These are phyloP conservation scores for Proterorhinus semilunaris DNA, from an alignment of 2,113 vertebrate genomes.

Conservation along the genomic window DNA sequence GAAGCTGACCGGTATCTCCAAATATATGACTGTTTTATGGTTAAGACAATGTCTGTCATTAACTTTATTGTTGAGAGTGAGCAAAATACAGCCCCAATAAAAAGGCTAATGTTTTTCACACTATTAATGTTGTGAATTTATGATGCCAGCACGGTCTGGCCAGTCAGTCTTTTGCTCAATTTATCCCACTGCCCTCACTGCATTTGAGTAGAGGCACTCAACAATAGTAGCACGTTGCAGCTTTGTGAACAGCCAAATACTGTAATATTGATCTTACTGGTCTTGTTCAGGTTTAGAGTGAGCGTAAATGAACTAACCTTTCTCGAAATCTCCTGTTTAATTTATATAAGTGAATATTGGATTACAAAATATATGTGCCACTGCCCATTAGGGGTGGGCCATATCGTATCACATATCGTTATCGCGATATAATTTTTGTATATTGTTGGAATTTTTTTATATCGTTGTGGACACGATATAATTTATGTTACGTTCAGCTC, in stretches of 20 bases:
- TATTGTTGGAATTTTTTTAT: too few species aligned
- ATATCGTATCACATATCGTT: too few species aligned
- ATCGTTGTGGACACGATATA: too few species aligned
- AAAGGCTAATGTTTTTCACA: constrained; percentile 75
- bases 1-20: constrained; percentile 64
- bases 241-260: background rate
- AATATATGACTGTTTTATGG: constrained; percentile 77
- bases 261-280: background rate
- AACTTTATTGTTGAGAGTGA: constrained; percentile 72
- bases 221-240: background rate
- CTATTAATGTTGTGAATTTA: constrained; percentile 74
- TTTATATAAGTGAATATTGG: too few species aligned
- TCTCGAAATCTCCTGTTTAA: background rate
- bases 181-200: constrained; percentile 33
- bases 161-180: constrained; percentile 30
- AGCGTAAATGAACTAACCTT: background rate
- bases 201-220: constrained; percentile 15
- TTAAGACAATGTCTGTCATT: constrained; percentile 76
- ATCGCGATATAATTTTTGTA: too few species aligned
- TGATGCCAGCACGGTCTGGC: constrained; percentile 61
- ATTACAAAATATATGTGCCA: too few species aligned
- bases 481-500: too few species aligned
- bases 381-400: too few species aligned
- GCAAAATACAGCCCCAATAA: constrained; percentile 76
- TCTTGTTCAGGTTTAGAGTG: too few species aligned